Evolutionary conservation across 2,113 vertebrate species (phyloP), one percentile per base, ranked within the genome.

Genomic region (Etheostoma spectabile): DNA sequence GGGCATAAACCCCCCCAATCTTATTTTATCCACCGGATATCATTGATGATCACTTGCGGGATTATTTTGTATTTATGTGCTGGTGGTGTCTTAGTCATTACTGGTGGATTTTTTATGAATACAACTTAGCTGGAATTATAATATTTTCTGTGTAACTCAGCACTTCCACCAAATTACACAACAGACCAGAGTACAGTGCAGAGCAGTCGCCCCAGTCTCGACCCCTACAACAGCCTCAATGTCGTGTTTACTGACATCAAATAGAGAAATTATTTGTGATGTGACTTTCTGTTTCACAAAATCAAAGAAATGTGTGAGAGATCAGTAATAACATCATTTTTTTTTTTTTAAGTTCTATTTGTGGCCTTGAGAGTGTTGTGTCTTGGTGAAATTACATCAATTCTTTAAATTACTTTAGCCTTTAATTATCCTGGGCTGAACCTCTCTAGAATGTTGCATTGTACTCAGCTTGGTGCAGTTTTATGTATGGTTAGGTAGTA

Each of bases 1-100:
- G 60, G 42, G 53, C 24, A 70, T 78, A 73, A 88, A 80, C 67
- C 49, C 24, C 63, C 18, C 72, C 46, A 75, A 48, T 82, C 72
- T 49, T 53, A 68, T 82, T 80, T 52, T 4, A 80, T 72, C 56
- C 51, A 30, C 38, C 48, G 30, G 35, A 30, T 35, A 10, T 61
- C 12, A 30, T 16, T 62, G 24, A 30, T 8, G 21, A 24, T 19
- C 5, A 8, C 2, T 18, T 53, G 4, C 24, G n/a, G 8, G 16
- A 65, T 3, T 38, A 3, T 7, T 35, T 33, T 33, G 0, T 12
- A 13, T 67, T 67, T 8, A 66, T 49, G 22, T 27, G 8, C 8
- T 6, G 33, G 7, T n/a, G 55, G 22, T 46, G 38, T 46, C 38
- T 11, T 42, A 42, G 38, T 42, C 38, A 42, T 11, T 10, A 42